Percentiles rank a stretch among this genome's conserved stretches.
Conservation (phyloP, 2,113 vertebrate species). For the Aphelocoma coerulescens region DNA sequence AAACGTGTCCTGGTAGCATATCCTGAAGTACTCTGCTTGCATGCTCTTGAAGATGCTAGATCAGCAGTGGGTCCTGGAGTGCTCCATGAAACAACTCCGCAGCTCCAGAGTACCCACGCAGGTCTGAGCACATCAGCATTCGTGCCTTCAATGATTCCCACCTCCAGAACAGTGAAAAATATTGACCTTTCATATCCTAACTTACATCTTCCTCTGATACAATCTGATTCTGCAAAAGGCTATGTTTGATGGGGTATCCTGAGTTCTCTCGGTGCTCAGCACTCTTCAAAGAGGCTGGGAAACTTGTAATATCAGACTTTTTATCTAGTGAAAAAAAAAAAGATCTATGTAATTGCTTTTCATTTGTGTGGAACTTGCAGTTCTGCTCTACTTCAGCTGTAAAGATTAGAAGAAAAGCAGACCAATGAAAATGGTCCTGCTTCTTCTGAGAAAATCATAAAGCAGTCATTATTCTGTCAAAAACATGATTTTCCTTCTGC, state of each 20-base stretch:
- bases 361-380: neutral
- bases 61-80: neutral
- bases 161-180: neutral
- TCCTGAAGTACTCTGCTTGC: neutral
- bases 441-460: neutral
- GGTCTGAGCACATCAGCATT: neutral
- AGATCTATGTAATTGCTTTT: neutral
- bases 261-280: neutral
- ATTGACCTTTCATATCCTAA: neutral
- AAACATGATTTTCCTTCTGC: neutral
- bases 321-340: neutral
- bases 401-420: conserved; percentile 7
- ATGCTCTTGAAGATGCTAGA: neutral
- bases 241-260: neutral
- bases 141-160: neutral
- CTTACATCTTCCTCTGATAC: neutral
- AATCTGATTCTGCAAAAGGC: neutral
- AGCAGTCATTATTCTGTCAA: neutral
- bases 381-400: conserved; percentile 15
- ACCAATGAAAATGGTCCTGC: neutral
- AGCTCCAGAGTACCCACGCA: neutral
- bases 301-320: neutral
- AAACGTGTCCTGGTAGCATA: neutral
- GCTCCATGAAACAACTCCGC: neutral
- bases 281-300: neutral